phyloP scores from a whole-genome alignment of 1,140 invertebrate genomes.

The Sminthurides bifidus region DNA sequence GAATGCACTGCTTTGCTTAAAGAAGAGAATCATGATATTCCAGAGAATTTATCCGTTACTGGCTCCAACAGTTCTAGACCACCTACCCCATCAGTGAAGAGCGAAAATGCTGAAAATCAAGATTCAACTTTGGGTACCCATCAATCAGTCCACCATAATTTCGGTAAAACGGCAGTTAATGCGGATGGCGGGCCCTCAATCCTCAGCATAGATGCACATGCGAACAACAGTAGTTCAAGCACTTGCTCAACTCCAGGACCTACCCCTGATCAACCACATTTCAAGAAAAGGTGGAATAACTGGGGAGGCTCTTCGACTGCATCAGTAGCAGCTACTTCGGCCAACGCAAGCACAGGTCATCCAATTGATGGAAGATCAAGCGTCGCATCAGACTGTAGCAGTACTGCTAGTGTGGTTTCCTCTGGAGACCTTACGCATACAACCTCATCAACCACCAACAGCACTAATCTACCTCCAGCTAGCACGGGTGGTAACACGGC shows the following conservation, averaged over 20 bases:
- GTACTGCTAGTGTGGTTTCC: constrained; percentile 6
- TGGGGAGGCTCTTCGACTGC: background rate
- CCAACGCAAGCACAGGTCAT: constrained; percentile 5
- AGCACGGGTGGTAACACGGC: background rate
- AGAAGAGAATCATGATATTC: background rate
- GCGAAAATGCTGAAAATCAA: background rate
- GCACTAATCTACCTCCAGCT: background rate
- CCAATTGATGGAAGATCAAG: constrained; percentile 22
- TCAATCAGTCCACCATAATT: background rate
- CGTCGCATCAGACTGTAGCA: constrained; percentile 27
- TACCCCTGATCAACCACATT: constrained; percentile 13
- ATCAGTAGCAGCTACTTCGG: background rate
- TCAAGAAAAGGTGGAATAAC: constrained; percentile 21
- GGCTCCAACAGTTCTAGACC: background rate
- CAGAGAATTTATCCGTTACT: background rate
- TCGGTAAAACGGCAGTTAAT: background rate
- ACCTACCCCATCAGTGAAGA: background rate
- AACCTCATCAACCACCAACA: constrained; percentile 1
- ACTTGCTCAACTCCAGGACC: background rate
- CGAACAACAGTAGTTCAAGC: background rate
- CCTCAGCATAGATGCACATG: too few species aligned
- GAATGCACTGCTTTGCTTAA: background rate
- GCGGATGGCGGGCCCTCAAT: background rate
- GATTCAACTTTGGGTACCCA: background rate
- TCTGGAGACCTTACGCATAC: background rate